Conservation (phyloP, 2,797 vertebrate species). For the Pelobates cultripes region DNA sequence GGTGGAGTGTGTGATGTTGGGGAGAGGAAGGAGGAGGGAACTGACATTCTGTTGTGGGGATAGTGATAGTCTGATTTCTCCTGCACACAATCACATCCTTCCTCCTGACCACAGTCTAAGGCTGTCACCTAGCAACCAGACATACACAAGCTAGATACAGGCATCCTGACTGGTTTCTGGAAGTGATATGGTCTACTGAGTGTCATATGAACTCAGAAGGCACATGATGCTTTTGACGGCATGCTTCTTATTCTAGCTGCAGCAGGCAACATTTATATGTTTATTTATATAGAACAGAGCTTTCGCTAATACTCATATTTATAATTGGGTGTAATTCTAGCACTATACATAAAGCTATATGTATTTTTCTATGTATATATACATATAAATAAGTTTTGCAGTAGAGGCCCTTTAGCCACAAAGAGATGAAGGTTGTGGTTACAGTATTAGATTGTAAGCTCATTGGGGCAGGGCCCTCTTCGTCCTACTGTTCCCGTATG, state of each 20-base stretch:
- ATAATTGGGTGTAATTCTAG: too few species aligned
- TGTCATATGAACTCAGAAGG: not conserved
- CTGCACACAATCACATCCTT: constrained; percentile 28
- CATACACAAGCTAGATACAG: constrained; percentile 29
- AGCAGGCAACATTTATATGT: too few species aligned
- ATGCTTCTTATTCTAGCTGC: not conserved
- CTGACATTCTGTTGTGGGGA: not conserved
- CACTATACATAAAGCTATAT: too few species aligned
- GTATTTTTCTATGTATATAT: too few species aligned
- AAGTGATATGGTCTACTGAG: not conserved
- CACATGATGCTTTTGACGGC: constrained; percentile 8
- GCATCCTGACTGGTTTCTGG: not conserved
- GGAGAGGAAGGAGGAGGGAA: not conserved
- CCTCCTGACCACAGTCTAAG: constrained; percentile 36
- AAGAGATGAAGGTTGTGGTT: too few species aligned
- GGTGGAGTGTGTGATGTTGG: not conserved
- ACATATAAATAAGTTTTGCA: too few species aligned
- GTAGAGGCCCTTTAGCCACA: too few species aligned
- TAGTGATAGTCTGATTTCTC: constrained; percentile 31
- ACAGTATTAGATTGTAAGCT: too few species aligned
- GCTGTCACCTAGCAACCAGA: constrained; percentile 45
- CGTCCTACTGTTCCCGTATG: too few species aligned
- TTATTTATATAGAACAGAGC: too few species aligned
- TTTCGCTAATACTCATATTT: too few species aligned
- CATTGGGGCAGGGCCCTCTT: too few species aligned